Evolutionary conservation across 2,797 vertebrate genomes (phyloP).

Genomic region (Chromobotia macracanthus): DNA sequence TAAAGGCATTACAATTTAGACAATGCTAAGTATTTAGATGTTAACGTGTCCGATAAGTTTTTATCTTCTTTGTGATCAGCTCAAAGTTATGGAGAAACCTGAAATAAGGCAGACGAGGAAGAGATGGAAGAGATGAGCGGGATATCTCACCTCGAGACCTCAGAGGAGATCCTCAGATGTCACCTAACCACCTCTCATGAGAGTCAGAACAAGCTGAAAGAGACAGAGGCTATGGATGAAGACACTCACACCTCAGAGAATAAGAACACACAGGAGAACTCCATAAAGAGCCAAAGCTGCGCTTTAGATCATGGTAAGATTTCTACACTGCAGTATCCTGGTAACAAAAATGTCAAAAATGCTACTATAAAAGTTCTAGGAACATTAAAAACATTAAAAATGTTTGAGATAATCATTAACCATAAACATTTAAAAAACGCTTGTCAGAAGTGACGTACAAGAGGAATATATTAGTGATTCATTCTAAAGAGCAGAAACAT

Average conservation of each 20-base stretch:
- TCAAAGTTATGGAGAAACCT: conserved; percentile 37
- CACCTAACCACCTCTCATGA: conserved; percentile 26
- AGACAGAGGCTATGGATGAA: conserved; percentile 10
- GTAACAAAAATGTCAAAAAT: no score
- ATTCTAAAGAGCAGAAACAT: neutral
- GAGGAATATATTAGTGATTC: no score
- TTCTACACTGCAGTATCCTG: neutral
- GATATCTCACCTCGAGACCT: neutral
- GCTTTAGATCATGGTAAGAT: conserved; percentile 40
- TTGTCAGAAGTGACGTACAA: no score
- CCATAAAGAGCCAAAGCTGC: neutral
- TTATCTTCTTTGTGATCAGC: conserved; percentile 41
- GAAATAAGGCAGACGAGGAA: conserved; percentile 26
- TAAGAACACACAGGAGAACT: conserved; percentile 16
- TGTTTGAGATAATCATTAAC: no score
- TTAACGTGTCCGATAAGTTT: neutral
- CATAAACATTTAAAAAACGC: no score
- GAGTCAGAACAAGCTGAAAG: conserved; percentile 31
- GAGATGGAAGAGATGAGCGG: conserved; percentile 3
- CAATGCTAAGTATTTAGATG: neutral
- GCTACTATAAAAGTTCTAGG: no score
- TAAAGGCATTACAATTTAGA: neutral
- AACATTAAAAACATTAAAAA: no score
- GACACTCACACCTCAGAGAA: neutral
- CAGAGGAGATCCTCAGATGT: conserved; percentile 13